phyloP scores from a whole-genome alignment of 2,888 invertebrate genomes.

The Crossocerus cetratus region DNA sequence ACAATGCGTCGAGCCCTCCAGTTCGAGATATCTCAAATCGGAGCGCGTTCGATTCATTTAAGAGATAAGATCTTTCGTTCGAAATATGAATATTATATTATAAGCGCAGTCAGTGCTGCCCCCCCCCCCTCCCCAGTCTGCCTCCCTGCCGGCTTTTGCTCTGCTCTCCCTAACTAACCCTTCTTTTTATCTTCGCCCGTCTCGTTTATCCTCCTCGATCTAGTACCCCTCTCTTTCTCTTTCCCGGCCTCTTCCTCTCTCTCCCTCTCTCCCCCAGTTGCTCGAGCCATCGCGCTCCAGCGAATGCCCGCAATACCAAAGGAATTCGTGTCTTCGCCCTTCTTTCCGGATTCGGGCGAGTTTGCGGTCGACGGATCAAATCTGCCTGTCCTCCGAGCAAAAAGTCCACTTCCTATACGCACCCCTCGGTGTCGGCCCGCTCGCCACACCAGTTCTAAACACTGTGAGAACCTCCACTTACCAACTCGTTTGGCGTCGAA shows the following conservation, averaged over 20 bases:
- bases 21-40: slow-evolving; percentile 74
- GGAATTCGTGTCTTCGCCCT: slow-evolving; percentile 35
- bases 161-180: slow-evolving; percentile 16
- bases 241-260: too few species aligned
- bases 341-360: slow-evolving; percentile 31
- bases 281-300: slow-evolving; percentile 29
- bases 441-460: too few species aligned
- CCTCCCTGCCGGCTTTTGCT: slow-evolving; percentile 26
- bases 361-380: slow-evolving; percentile 13
- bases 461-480: too few species aligned
- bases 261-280: slow-evolving; percentile 20
- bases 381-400: not conserved
- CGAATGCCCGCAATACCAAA: slow-evolving; percentile 52
- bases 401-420: slow-evolving; percentile 2
- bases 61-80: slow-evolving; percentile 76
- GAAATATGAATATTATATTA: slow-evolving; percentile 77
- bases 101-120: slow-evolving; percentile 66
- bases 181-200: slow-evolving; percentile 4
- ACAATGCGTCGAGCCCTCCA: slow-evolving; percentile 67
- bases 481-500: too few species aligned
- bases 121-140: slow-evolving; percentile 37
- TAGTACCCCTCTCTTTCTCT: slow-evolving; percentile 33
- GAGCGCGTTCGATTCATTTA: slow-evolving; percentile 76
- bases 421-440: not conserved
- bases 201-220: slow-evolving; percentile 24